Percentiles rank a stretch among this genome's conserved stretches.
Evolutionary conservation across 2,113 vertebrate genomes (phyloP).

Genomic region (Rhombomys opimus): DNA sequence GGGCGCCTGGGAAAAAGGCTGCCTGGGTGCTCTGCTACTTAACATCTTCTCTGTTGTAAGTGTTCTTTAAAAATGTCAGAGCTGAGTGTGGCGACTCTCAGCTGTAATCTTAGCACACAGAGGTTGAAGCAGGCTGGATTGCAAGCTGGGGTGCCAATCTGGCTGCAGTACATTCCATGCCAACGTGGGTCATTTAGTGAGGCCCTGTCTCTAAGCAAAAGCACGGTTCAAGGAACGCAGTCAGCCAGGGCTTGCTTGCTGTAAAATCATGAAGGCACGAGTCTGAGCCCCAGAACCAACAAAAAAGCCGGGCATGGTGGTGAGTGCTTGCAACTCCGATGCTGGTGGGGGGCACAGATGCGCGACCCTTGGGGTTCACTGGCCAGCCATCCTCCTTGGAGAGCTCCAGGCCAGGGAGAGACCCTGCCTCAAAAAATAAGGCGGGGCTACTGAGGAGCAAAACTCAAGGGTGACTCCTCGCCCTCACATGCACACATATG

Average conservation of each 20-base stretch:
- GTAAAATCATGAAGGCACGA: too few species aligned
- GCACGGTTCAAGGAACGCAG: not conserved
- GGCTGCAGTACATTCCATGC: not conserved
- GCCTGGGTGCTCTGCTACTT: too few species aligned
- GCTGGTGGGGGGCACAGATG: not conserved
- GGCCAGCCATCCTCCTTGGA: not conserved
- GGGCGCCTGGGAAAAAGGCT: not conserved
- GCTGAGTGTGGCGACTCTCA: not conserved
- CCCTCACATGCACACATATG: not conserved
- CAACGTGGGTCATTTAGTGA: not conserved
- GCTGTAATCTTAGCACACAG: not conserved
- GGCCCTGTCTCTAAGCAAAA: not conserved
- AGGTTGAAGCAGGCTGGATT: not conserved
- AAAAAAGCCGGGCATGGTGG: not conserved
- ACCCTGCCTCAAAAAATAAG: not conserved
- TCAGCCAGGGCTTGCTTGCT: not conserved
- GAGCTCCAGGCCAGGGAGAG: not conserved
- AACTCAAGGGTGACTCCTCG: not conserved
- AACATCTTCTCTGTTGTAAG: too few species aligned
- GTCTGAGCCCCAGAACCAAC: too few species aligned
- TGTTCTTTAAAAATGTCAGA: not conserved
- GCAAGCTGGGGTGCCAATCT: not conserved
- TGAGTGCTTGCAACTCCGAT: not conserved
- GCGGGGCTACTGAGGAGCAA: not conserved
- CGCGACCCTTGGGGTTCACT: not conserved